Evolutionary conservation across 2,888 invertebrate species (phyloP), one percentile per base, ranked within the genome.

Genomic region (Heliconius hortense): DNA sequence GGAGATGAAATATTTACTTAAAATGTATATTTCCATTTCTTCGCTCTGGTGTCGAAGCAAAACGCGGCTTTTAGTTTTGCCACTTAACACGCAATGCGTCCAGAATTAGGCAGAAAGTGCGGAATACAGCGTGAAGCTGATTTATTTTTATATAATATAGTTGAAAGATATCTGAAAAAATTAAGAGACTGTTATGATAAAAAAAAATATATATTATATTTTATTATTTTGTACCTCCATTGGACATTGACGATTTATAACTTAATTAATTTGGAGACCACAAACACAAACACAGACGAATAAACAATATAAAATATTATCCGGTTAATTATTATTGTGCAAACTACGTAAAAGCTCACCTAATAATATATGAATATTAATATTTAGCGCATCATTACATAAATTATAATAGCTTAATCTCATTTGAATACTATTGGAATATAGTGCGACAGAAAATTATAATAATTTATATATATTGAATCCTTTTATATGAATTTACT

Each of bases 361-460:
- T 76, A 76, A 78, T 77, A 71, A 71, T 73, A 75, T 53, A 39
- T 71, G 67, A 66, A 71, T 78, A 76, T 76, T 78, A 74, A 75
- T 71, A 74, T 78, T 76, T 72, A 76, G 74, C 53, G 73, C 72
- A 39, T 67, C 70, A 73, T 78, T 76, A 76, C 74, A 62, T 71
- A 71, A 71, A 63, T 76, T 76, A 76, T 78, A 78, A 76, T 74
- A 74, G 76, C 63, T 78, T 78, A 75, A 78, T 76, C 76, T 73
- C 76, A 75, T 71, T 78, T 53, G 60, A 70, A 76, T 74, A 66
- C 68, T 53, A 64, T 72, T 74, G 28, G 24, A 66, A 74, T 68
- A 62, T 64, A 76, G 56, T 74, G 43, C 48, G 24, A 63, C 68
- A 68, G 69, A 31, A 31, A 67, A 73, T 70, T 39, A 60, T 62